Base-by-base conservation (phyloP, 2,797 vertebrate genomes). In the Molossus molossus region DNA sequence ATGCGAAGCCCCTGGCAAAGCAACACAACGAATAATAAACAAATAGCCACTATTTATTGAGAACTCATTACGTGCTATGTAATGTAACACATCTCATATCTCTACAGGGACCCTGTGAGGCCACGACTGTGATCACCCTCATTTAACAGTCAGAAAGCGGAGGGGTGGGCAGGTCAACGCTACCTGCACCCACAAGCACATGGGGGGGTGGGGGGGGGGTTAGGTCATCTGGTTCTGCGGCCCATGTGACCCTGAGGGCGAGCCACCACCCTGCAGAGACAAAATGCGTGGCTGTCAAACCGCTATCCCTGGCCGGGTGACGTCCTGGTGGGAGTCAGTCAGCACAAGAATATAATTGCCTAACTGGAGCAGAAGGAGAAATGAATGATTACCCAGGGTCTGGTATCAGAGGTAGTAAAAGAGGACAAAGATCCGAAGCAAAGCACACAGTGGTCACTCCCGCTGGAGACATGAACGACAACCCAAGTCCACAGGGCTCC, bases 251-350 rank as follows among this genome's bases (percentile, higher is more conserved):
- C 55, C 57, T 10, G 4, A 18, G 1, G 5, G 62, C 25, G 6
- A 92, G 50, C 69, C 45, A 18, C 50, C 27, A 76, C 27, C n/a
- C 9, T 4, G 11, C 20, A 55, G 40, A n/a, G 50, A n/a, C 33
- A 53, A 37, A n/a, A 45, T 8, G 8, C 11, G 12, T 0, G 11
- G 20, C 33, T 85, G 17, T n/a, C 0, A 2, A 9, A 50, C 0
- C 37, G 57, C 4, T 33, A 23, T 53, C 53, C 62, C 15, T 40
- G 12, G 17, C 0, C 40, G 75, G 55, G 5, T 40, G 33, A 33
- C 58, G 29, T 9, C 15, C 29, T 58, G 0, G 37, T 4, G 6
- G 60, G 40, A 64, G 29, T 40, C 13, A 25, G 60, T 20, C 11
- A 17, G 53, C 1, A 0, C 3, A 40, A 53, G 40, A 62, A 27